Evolutionary conservation across 2,113 vertebrate species (phyloP).

Genomic region (Onychostruthus taczanowskii): DNA sequence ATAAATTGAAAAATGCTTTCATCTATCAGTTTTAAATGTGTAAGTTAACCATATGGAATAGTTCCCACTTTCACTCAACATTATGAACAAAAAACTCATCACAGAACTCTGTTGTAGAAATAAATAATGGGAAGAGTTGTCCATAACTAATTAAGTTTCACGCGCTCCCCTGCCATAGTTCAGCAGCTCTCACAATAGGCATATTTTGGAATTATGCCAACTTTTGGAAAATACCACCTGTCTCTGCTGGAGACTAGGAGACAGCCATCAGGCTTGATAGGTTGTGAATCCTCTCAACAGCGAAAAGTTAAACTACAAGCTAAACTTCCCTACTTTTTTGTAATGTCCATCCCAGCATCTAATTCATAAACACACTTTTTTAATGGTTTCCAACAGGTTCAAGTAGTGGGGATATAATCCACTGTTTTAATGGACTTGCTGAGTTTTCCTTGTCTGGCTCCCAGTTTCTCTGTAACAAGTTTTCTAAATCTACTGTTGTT

Average conservation of each 20-base stretch:
- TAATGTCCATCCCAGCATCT: background rate
- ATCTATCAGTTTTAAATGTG: background rate
- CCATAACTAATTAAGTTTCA: background rate
- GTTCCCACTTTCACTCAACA: background rate
- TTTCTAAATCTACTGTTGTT: background rate
- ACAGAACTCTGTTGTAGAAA: background rate
- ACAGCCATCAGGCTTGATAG: background rate
- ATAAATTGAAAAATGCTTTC: background rate
- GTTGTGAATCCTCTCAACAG: background rate
- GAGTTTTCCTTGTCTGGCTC: background rate
- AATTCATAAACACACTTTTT: background rate
- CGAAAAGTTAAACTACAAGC: background rate
- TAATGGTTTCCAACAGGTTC: background rate
- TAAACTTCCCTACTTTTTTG: background rate
- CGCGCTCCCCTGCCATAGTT: background rate
- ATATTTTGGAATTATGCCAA: background rate
- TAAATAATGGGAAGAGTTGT: background rate
- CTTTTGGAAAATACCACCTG: conserved; percentile 25
- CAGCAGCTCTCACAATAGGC: background rate
- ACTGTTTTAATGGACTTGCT: background rate
- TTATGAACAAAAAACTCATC: background rate
- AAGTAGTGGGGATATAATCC: background rate
- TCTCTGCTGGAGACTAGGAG: background rate
- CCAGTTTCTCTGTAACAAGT: background rate
- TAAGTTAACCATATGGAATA: background rate